Base-by-base conservation (phyloP, 2,113 vertebrate genomes). In the Oncorhynchus clarkii region DNA sequence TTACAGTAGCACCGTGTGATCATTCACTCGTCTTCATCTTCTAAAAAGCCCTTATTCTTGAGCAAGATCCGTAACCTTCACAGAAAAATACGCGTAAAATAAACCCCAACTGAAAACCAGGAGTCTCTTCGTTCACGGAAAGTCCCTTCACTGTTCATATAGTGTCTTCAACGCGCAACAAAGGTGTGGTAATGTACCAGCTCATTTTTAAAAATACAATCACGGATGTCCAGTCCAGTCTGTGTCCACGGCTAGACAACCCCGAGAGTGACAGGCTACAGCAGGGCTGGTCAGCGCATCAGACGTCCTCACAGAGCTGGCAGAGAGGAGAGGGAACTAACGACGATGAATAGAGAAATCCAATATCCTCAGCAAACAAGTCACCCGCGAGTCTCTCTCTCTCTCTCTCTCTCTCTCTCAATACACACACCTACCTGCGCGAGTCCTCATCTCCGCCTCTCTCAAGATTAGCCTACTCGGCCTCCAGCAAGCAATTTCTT, bases 221-320 rank as follows among this genome's bases (percentile, higher is more conserved):
- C 11, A 16, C 64, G 24, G 26, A 26, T 66, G 64, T 29, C 64
- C 64, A 11, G 39, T 45, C 39, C 39, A 66, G 24, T 54, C 3
- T 3, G 14, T 54, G 51, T 54, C 51, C 26, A 29, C 64, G 13
- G 64, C n/a, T 8, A 14, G 29, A 67, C 31, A 16, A 4, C 39
- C 12, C 13, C 66, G 11, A 4, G 26, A 24, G 65, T 29, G 27
- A 14, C 12, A 27, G 27, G 14, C 13, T 27, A 26, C 27, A 67
- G 83, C 86, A 81, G 82, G 77, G 85, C 81, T 11, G 67, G 82
- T 76, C 81, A 84, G 82, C 22, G 70, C 14, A 14, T 26, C 16
- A 8, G 67, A 22, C 18, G 39, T 45, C 9, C 16, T 18, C 12
- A 18, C 14, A 54, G 49, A 54, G 16, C 49, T 18, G 49, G 29